A percentile compares a stretch with the other conserved stretches of the same genome.
Evolutionary conservation across 2,797 vertebrate species (phyloP).

Genomic region (Aratinga solstitialis): DNA sequence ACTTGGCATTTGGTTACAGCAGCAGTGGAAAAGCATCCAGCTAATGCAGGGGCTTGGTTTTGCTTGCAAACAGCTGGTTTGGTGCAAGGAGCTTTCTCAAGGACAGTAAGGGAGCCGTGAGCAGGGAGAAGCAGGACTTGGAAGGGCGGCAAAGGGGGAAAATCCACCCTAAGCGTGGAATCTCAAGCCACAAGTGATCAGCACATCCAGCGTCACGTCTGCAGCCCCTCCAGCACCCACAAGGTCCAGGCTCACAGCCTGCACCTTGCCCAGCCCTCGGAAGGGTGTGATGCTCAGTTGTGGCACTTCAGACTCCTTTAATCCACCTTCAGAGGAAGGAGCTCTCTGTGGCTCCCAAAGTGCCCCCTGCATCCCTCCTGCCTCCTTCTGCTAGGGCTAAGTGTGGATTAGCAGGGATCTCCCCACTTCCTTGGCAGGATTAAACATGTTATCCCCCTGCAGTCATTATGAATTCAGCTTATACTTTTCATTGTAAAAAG

Average conservation of each 20-base stretch:
- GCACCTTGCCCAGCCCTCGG: not conserved
- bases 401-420: conserved; percentile 29
- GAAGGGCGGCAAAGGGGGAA: not conserved
- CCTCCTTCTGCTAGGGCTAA: not conserved
- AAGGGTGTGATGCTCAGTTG: not conserved
- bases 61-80: not conserved
- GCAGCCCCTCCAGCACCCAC: rapidly evolving
- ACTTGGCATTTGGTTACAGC: not conserved
- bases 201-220: rapidly evolving
- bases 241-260: not conserved
- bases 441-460: conserved; percentile 32
- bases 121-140: not conserved
- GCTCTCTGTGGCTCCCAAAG: not conserved
- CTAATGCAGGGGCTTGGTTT: not conserved
- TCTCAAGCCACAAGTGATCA: rapidly evolving
- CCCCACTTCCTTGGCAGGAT: conserved; percentile 46
- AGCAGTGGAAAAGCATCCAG: not conserved
- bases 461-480: conserved; percentile 14
- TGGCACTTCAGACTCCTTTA: not conserved
- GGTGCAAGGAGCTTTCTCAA: not conserved
- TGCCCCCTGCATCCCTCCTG: not conserved
- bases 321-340: not conserved
- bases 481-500: not conserved
- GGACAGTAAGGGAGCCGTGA: not conserved
- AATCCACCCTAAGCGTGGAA: rapidly evolving